Percentiles rank a stretch among this genome's conserved stretches.
Conservation (phyloP, 2,113 vertebrate species). For the Sorex araneus region DNA sequence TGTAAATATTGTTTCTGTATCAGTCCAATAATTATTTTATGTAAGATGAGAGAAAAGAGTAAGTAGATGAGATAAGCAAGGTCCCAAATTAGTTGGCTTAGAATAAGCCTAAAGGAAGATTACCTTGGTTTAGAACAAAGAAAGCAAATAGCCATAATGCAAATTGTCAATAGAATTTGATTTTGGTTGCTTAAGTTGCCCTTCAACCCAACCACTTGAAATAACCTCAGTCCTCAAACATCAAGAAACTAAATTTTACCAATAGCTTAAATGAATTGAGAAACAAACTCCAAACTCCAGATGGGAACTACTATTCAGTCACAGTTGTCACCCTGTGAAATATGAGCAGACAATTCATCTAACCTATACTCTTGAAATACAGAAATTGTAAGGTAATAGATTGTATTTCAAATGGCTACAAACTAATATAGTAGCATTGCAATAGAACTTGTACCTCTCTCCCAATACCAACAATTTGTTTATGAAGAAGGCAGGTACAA, state of each 20-base stretch:
- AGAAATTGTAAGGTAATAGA: slow-evolving; percentile 16
- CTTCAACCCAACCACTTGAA: neutral
- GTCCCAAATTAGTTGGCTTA: neutral
- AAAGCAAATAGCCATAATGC: neutral
- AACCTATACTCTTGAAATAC: neutral
- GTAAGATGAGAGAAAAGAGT: neutral
- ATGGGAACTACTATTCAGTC: neutral
- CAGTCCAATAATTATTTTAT: neutral
- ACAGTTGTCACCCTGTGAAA: neutral
- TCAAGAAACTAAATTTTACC: slow-evolving; percentile 10
- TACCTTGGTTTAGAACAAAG: neutral
- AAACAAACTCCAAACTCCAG: neutral
- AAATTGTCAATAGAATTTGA: neutral
- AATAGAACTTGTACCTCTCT: neutral
- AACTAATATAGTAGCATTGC: neutral
- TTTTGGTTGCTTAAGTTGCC: neutral
- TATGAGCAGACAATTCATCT: neutral
- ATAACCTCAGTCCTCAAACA: neutral
- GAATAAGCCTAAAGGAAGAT: slow-evolving; percentile 34
- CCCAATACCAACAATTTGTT: neutral
- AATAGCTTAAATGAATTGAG: neutral
- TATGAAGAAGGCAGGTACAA: neutral
- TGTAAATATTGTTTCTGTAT: neutral
- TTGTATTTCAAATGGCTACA: neutral
- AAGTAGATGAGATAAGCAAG: neutral